Evolutionary conservation across 2,888 invertebrate genomes (phyloP).

Genomic region (Achlya flavicornis): DNA sequence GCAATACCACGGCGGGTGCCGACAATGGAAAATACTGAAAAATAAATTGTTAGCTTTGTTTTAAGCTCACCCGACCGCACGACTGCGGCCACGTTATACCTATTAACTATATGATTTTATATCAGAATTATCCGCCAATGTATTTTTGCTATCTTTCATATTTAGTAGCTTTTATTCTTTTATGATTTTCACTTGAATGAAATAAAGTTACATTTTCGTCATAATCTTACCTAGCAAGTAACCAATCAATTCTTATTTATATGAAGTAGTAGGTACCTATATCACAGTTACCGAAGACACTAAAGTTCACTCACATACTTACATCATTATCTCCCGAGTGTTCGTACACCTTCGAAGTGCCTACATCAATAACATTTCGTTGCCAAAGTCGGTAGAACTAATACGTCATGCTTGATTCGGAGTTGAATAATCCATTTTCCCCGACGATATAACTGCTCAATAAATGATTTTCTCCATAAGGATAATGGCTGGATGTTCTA

Average conservation of each 20-base stretch:
- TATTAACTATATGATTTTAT: conserved; percentile 4
- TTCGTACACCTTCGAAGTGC: conserved; percentile 15
- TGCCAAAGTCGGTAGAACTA: conserved; percentile 36
- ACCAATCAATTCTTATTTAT: not conserved
- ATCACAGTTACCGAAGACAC: conserved; percentile 8
- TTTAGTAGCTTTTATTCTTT: not conserved
- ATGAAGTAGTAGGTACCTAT: no score
- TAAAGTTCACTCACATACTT: conserved; percentile 6
- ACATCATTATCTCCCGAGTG: conserved; percentile 18
- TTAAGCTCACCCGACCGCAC: conserved; percentile 18
- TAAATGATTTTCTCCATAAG: conserved; percentile 66
- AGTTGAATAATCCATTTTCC: conserved; percentile 55
- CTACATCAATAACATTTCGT: conserved; percentile 15
- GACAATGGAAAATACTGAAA: conserved; percentile 49
- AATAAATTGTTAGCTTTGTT: conserved; percentile 51
- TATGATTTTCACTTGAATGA: not conserved
- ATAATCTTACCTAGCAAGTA: not conserved
- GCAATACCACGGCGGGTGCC: conserved; percentile 39
- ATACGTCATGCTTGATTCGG: conserved; percentile 46
- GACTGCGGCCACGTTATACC: conserved; percentile 5
- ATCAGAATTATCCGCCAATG: conserved; percentile 4
- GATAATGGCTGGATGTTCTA: conserved; percentile 65
- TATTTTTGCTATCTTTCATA: not conserved
- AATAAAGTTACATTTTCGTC: not conserved
- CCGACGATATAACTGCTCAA: conserved; percentile 54